Percentiles rank a stretch among this genome's conserved stretches.
Evolutionary conservation across 2,888 invertebrate genomes (phyloP).

Genomic region (Melinaea marsaeus): DNA sequence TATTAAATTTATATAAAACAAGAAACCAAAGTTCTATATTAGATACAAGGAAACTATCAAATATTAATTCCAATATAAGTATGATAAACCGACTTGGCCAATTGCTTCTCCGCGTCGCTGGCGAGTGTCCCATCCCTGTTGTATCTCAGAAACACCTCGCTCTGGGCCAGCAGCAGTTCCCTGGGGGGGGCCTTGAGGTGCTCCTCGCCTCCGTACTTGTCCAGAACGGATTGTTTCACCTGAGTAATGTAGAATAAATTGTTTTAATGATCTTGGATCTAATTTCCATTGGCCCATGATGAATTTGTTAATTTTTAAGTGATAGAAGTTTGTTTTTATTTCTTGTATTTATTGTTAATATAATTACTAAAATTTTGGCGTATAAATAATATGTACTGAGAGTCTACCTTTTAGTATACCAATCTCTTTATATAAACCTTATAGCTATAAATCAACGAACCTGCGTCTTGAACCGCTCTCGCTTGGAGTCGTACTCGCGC

Average conservation of each 20-base stretch:
- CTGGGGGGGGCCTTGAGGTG: conserved; percentile 92
- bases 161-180: conserved; percentile 94
- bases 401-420: too few species aligned
- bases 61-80: too few species aligned
- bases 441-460: conserved; percentile 44
- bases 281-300: neutral
- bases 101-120: conserved; percentile 91
- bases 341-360: too few species aligned
- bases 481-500: conserved; percentile 92
- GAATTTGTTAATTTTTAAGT: too few species aligned
- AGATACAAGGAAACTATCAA: too few species aligned
- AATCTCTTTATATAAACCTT: neutral
- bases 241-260: conserved; percentile 47
- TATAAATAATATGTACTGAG: too few species aligned
- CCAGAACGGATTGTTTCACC: conserved; percentile 90
- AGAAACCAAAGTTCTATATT: too few species aligned
- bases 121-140: conserved; percentile 93
- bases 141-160: conserved; percentile 97
- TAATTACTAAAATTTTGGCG: too few species aligned
- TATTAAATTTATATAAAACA: too few species aligned
- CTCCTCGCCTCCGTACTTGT: conserved; percentile 96
- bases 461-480: conserved; percentile 91
- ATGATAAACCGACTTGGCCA: conserved; percentile 80
- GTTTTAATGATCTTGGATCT: neutral
- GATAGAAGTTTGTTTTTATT: too few species aligned